Evolutionary conservation across 2,888 invertebrate genomes (phyloP).

Genomic region (Catonia carolina): DNA sequence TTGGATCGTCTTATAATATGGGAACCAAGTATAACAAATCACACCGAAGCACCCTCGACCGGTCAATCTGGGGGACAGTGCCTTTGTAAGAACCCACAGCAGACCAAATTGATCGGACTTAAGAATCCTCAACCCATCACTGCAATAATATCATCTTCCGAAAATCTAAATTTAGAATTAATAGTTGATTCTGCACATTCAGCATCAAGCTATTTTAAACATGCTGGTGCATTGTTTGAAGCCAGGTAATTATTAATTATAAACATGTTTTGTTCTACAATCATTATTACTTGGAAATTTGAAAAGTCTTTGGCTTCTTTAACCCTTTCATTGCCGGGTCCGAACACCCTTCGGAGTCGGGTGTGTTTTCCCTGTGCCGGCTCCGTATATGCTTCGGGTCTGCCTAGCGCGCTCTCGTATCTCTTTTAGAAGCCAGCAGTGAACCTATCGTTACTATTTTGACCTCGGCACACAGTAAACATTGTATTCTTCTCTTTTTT

Average conservation of each 20-base stretch:
- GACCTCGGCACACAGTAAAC: too few species aligned
- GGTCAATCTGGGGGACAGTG: slow-evolving; percentile 27
- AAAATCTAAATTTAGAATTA: slow-evolving; percentile 71
- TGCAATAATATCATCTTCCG: slow-evolving; percentile 66
- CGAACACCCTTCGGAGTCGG: too few species aligned
- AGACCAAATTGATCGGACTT: slow-evolving; percentile 12
- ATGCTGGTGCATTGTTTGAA: slow-evolving; percentile 73
- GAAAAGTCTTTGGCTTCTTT: too few species aligned
- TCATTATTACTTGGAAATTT: too few species aligned
- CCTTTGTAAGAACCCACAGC: slow-evolving; percentile 36
- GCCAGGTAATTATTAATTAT: slow-evolving; percentile 55
- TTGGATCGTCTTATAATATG: slow-evolving; percentile 77
- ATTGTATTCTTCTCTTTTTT: too few species aligned
- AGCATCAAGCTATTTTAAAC: slow-evolving; percentile 81
- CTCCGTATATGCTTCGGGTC: too few species aligned
- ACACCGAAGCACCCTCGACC: slow-evolving; percentile 43
- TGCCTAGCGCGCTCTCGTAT: too few species aligned
- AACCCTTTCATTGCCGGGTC: too few species aligned
- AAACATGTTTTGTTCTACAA: too few species aligned
- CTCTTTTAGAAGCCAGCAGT: too few species aligned
- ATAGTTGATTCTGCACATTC: slow-evolving; percentile 80
- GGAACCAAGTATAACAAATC: slow-evolving; percentile 53
- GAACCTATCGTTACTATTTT: too few species aligned
- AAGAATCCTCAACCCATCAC: slow-evolving; percentile 33
- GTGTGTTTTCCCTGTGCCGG: too few species aligned